A percentile compares a stretch with the other conserved stretches of the same genome.
These are phyloP conservation scores for Centruroides sculpturatus DNA, from an alignment of 1,140 invertebrate species.

Conservation along the genomic window DNA sequence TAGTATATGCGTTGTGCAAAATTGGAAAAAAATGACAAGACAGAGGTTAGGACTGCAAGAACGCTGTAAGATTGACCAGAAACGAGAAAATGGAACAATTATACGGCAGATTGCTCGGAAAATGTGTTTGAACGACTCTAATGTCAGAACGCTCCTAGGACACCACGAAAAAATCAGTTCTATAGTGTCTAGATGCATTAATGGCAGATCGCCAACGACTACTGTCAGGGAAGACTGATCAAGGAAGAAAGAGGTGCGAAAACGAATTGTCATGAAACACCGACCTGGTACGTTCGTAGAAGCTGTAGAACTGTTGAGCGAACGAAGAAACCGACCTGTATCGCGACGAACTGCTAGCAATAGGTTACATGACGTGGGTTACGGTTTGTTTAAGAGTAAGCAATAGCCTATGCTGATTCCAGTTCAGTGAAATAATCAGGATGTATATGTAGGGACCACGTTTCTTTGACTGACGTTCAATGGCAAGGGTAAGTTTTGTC, in stretches of 20 bases:
- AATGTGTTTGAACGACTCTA: not conserved
- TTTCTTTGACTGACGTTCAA: not conserved
- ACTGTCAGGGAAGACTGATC: too few relatives aligned
- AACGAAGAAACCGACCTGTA: not conserved
- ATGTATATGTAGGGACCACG: not conserved
- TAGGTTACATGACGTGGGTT: not conserved
- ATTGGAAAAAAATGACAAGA: not conserved
- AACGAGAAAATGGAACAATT: not conserved
- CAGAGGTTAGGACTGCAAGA: not conserved
- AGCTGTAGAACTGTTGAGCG: too few relatives aligned
- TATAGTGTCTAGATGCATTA: not conserved
- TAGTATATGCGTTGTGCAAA: not conserved
- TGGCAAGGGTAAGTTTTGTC: not conserved
- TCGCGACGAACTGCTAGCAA: not conserved
- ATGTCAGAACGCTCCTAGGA: not conserved
- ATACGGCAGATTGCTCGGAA: not conserved
- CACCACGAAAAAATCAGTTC: not conserved
- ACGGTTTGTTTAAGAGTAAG: not conserved
- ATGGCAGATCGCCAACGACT: not conserved
- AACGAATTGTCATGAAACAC: too few relatives aligned
- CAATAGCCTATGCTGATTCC: too few relatives aligned
- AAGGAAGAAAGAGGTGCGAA: too few relatives aligned
- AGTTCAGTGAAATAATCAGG: too few relatives aligned
- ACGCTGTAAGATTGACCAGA: not conserved
- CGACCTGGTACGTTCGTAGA: too few relatives aligned